phyloP scores from a whole-genome alignment of 1,140 invertebrate genomes.

The Cylas formicarius region DNA sequence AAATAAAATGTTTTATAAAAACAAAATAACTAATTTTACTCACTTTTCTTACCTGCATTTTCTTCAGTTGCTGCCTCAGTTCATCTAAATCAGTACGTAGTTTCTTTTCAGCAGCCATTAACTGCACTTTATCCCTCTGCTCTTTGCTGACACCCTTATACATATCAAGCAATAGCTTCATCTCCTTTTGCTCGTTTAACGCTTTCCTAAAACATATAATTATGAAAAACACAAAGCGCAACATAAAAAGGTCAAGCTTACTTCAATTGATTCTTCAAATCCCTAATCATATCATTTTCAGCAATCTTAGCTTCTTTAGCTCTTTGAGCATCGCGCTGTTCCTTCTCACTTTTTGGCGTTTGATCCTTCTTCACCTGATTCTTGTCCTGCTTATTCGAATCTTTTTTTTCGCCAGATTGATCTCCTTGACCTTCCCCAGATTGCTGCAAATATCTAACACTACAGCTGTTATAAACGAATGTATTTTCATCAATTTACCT shows the following conservation, averaged over 20 bases:
- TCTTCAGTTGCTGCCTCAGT: constrained; percentile 73
- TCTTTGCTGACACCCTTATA: constrained; percentile 96
- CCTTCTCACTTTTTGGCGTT: constrained; percentile 49
- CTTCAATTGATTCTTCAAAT: constrained; percentile 88
- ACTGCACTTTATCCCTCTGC: constrained; percentile 89
- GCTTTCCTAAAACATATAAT: constrained; percentile 68
- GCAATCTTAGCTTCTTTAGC: constrained; percentile 53
- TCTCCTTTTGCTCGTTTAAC: constrained; percentile 82
- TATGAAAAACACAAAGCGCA: neutral
- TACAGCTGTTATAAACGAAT: constrained; percentile 1
- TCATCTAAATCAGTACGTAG: constrained; percentile 84
- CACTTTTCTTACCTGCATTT: constrained; percentile 63
- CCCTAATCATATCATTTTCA: constrained; percentile 65
- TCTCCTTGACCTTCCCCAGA: constrained; percentile 29
- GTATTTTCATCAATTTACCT: constrained; percentile 18
- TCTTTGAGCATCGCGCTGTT: constrained; percentile 50
- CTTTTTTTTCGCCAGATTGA: constrained; percentile 51
- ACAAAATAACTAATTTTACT: neutral
- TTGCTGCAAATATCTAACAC: constrained; percentile 19
- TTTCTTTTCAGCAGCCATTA: constrained; percentile 93
- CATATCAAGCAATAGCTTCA: constrained; percentile 93
- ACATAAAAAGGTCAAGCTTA: constrained; percentile 43
- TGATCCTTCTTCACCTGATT: constrained; percentile 54
- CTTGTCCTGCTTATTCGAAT: constrained; percentile 52
- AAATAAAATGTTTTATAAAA: neutral